Conservation (phyloP, 1,140 invertebrate genomes). For the Zaprionus ornatus region DNA sequence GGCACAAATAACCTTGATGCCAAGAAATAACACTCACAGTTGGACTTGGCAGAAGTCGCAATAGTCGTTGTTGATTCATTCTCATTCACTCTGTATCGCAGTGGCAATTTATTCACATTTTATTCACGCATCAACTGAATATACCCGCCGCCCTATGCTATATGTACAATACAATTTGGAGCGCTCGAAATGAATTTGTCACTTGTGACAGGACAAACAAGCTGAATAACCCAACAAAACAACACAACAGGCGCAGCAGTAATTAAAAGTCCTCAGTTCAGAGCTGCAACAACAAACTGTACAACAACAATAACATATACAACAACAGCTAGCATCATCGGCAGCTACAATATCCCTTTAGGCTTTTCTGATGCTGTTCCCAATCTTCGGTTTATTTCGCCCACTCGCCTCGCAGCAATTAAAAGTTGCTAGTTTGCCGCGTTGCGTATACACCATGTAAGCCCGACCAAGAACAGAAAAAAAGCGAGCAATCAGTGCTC, state of each 20-base stretch:
- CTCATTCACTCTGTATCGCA: slow-evolving; percentile 22
- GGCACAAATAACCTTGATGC: not conserved
- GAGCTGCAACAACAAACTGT: slow-evolving; percentile 4
- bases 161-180: slow-evolving; percentile 6
- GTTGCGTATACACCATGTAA: slow-evolving; percentile 43
- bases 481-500: slow-evolving; percentile 34
- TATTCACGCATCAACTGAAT: slow-evolving; percentile 42
- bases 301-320: not conserved
- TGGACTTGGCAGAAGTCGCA: not conserved
- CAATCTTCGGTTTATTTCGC: not conserved
- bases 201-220: slow-evolving; percentile 40
- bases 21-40: slow-evolving; percentile 19
- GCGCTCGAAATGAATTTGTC: slow-evolving; percentile 71
- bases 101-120: slow-evolving; percentile 54
- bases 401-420: slow-evolving; percentile 24
- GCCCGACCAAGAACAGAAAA: not conserved
- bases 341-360: not conserved
- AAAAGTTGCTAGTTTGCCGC: slow-evolving; percentile 28
- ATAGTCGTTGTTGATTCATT: slow-evolving; percentile 16
- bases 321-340: slow-evolving; percentile 12
- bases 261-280: slow-evolving; percentile 68
- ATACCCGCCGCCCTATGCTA: slow-evolving; percentile 1
- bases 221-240: slow-evolving; percentile 21
- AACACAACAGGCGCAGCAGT: slow-evolving; percentile 47
- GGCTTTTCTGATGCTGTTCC: not conserved